Conservation (phyloP, 2,888 invertebrate genomes). For the Dromius quadrimaculatus region DNA sequence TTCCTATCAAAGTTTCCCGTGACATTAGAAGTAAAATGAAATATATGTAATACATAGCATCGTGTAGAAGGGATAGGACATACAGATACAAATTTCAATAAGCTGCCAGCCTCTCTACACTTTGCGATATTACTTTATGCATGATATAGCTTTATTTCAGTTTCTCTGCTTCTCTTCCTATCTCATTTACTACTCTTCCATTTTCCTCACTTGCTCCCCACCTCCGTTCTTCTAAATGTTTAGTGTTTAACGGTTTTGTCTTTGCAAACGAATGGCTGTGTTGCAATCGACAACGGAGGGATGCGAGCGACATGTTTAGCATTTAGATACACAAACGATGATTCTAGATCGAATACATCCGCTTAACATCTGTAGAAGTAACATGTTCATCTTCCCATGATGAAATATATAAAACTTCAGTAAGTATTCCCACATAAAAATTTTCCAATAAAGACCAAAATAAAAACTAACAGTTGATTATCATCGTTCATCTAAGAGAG, state of each 20-base stretch:
- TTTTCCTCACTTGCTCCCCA: neutral
- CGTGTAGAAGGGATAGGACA: neutral
- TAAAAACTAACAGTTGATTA: too few species aligned
- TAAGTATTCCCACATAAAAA: too few species aligned
- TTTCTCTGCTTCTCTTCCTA: slow-evolving; percentile 19
- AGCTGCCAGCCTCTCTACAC: slow-evolving; percentile 48
- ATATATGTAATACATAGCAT: slow-evolving; percentile 41
- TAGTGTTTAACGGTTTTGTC: slow-evolving; percentile 50
- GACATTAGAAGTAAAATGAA: slow-evolving; percentile 47
- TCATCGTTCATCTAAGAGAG: too few species aligned
- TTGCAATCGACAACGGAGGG: slow-evolving; percentile 24
- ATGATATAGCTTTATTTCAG: slow-evolving; percentile 49
- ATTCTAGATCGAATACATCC: slow-evolving; percentile 11
- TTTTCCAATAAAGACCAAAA: too few species aligned
- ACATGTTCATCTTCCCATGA: too few species aligned
- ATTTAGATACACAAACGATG: slow-evolving; percentile 13
- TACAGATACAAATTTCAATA: slow-evolving; percentile 52
- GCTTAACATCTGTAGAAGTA: slow-evolving; percentile 1
- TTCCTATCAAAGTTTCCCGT: slow-evolving; percentile 44
- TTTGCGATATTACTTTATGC: slow-evolving; percentile 52
- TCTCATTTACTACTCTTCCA: slow-evolving; percentile 34
- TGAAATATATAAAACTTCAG: too few species aligned
- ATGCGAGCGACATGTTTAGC: slow-evolving; percentile 11
- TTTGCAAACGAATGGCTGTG: slow-evolving; percentile 37
- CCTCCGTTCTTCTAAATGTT: slow-evolving; percentile 33